Percentiles rank a stretch among this genome's conserved stretches.
Evolutionary conservation across 2,113 vertebrate genomes (phyloP).

Genomic region (Sebastes fasciatus): DNA sequence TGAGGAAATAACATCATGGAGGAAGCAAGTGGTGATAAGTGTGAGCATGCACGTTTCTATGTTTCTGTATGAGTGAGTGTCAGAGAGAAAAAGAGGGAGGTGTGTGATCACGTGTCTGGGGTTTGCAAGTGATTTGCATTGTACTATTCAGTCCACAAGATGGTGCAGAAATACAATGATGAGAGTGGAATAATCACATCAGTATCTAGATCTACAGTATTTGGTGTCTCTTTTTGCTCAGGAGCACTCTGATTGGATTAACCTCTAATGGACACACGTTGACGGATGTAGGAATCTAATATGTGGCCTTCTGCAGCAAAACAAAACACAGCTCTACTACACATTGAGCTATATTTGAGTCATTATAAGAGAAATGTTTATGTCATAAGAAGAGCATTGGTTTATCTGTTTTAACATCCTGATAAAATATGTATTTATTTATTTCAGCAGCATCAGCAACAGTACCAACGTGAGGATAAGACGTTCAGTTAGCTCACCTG

Average conservation of each 20-base stretch:
- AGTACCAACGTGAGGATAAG: too few relatives aligned
- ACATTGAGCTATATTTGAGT: neutral
- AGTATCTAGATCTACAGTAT: neutral
- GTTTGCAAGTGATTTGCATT: neutral
- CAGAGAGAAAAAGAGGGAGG: neutral
- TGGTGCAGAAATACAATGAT: conserved; percentile 37
- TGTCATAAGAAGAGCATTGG: neutral
- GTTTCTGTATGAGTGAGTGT: conserved; percentile 6
- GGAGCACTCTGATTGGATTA: neutral
- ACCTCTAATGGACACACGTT: neutral
- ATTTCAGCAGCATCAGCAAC: too few relatives aligned
- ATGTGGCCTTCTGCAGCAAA: neutral
- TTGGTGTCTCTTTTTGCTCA: neutral
- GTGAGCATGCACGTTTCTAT: neutral
- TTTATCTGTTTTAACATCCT: neutral
- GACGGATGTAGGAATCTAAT: neutral
- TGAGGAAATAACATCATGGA: conserved; percentile 5
- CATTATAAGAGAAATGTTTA: neutral
- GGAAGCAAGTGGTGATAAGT: neutral
- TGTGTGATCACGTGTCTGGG: neutral
- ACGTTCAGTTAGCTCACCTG: too few relatives aligned
- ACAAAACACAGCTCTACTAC: neutral
- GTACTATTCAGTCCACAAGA: conserved; percentile 46
- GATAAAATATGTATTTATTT: too few relatives aligned
- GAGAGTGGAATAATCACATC: neutral